Conservation (phyloP, 2,113 vertebrate species). For the Ochotona princeps region DNA sequence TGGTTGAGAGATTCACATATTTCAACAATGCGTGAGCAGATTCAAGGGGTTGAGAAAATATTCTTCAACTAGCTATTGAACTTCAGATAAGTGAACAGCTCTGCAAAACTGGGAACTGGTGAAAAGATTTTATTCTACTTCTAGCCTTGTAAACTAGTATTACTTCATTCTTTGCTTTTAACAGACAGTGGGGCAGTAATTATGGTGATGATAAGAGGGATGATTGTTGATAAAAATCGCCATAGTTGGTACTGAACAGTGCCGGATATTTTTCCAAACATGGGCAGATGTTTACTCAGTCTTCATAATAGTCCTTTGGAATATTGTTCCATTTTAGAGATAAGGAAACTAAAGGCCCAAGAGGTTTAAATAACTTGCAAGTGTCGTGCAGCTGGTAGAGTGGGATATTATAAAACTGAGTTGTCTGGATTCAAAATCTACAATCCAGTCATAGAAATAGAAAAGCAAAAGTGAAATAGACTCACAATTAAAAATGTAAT, state of each 20-base stretch:
- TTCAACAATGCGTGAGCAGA: background rate
- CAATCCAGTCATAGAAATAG: background rate
- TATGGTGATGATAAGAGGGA: no score
- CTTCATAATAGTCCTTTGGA: background rate
- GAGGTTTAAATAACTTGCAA: background rate
- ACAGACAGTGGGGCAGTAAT: background rate
- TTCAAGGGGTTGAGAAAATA: conserved; percentile 10
- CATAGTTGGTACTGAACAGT: background rate
- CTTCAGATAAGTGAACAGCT: background rate
- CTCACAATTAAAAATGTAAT: conserved; percentile 16
- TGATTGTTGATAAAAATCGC: background rate
- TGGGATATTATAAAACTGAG: background rate
- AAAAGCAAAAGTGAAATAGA: conserved; percentile 25
- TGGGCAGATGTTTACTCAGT: background rate
- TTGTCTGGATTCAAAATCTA: background rate
- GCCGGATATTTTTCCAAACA: background rate
- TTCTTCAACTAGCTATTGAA: background rate
- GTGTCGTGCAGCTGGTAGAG: background rate
- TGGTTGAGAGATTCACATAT: conserved; percentile 8
- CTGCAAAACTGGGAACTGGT: background rate
- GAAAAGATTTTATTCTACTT: background rate
- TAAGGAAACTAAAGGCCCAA: background rate
- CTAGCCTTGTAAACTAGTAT: background rate
- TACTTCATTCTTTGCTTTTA: background rate
- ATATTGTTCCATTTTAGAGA: conserved; percentile 7